Evolutionary conservation across 2,888 invertebrate genomes (phyloP).

Genomic region (Bedellia somnulentella): DNA sequence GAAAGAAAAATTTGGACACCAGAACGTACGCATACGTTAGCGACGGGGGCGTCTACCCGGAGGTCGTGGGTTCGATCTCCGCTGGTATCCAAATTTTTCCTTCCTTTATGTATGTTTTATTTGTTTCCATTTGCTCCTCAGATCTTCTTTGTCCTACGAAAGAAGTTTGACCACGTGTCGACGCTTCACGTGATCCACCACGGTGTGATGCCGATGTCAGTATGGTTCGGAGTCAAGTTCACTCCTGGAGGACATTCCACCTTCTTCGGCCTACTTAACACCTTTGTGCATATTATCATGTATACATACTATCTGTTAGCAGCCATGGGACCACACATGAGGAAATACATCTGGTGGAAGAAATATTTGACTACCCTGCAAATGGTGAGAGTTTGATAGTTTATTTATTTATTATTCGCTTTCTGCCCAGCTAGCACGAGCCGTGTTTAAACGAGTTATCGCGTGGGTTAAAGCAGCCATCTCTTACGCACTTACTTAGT

Average conservation of each 20-base stretch:
- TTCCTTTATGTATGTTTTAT: background rate
- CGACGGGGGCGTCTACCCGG: too few species aligned
- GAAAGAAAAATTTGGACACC: too few species aligned
- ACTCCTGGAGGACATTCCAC: conserved; percentile 96
- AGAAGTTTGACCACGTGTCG: conserved; percentile 92
- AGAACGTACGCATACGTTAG: too few species aligned
- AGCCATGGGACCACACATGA: conserved; percentile 84
- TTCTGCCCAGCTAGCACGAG: too few species aligned
- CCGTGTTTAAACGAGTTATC: too few species aligned
- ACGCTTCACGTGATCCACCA: conserved; percentile 95
- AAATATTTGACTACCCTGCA: conserved; percentile 90
- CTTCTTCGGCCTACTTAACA: conserved; percentile 92
- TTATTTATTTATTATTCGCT: background rate
- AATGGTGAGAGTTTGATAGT: conserved; percentile 68
- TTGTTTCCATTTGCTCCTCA: conserved; percentile 25
- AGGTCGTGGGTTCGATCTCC: too few species aligned
- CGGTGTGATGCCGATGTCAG: conserved; percentile 96
- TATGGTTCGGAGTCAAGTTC: conserved; percentile 97
- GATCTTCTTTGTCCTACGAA: conserved; percentile 93
- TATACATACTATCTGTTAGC: conserved; percentile 91
- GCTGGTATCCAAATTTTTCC: too few species aligned
- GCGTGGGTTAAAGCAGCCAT: too few species aligned
- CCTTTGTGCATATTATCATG: conserved; percentile 97
- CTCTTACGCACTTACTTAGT: too few species aligned
- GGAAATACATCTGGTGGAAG: conserved; percentile 94